A percentile compares a stretch with the other conserved stretches of the same genome.
phyloP scores from a whole-genome alignment of 92 coral and sea anemone genomes.

The Epizoanthus scotinus region DNA sequence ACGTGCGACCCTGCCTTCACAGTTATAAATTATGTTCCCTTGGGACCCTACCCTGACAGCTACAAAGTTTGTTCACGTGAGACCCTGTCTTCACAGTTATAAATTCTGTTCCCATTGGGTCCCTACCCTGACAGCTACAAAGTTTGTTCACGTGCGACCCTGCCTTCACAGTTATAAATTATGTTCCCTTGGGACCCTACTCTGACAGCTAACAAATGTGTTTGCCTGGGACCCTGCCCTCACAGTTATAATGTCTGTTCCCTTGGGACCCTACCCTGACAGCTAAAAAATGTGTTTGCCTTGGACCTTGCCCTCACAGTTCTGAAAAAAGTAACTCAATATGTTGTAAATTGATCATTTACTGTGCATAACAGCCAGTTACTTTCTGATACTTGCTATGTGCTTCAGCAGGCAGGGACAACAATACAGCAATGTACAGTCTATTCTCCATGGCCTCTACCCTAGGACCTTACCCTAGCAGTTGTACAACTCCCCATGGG shows the following conservation, averaged over 20 bases:
- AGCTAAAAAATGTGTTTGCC: not conserved
- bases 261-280: not conserved
- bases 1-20: not conserved
- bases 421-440: too few relatives aligned
- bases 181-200: not conserved
- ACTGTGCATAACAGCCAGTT: too few relatives aligned
- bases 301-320: too few relatives aligned
- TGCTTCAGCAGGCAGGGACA: too few relatives aligned
- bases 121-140: not conserved
- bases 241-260: not conserved
- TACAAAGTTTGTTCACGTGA: not conserved
- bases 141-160: not conserved
- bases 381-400: too few relatives aligned
- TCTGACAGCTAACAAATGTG: not conserved
- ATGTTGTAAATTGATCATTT: too few relatives aligned
- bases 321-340: too few relatives aligned
- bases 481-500: not conserved
- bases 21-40: not conserved
- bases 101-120: not conserved
- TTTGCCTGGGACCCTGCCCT: not conserved
- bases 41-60: not conserved
- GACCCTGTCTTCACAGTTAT: not conserved
- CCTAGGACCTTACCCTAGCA: not conserved
- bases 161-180: not conserved
- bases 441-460: too few relatives aligned